Conservation (phyloP, 2,113 vertebrate species). For the Halcyon senegalensis region DNA sequence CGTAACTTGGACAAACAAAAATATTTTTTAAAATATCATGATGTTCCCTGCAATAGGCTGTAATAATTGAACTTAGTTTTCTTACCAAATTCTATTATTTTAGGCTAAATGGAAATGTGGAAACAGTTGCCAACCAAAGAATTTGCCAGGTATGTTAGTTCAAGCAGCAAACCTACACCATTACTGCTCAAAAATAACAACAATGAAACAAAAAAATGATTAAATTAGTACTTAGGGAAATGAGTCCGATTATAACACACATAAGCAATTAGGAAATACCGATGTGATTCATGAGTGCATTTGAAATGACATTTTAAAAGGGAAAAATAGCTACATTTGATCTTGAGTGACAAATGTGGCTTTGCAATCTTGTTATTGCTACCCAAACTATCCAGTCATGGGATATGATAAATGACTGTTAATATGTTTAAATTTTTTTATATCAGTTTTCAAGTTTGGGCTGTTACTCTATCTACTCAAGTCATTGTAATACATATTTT, state of each 20-base stretch:
- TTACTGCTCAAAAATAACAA: neutral
- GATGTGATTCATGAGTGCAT: slow-evolving; percentile 51
- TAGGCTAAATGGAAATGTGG: neutral
- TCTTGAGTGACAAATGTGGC: slow-evolving; percentile 38
- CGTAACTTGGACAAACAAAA: neutral
- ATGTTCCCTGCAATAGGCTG: slow-evolving; percentile 15
- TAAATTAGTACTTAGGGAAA: slow-evolving; percentile 58
- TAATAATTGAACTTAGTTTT: neutral
- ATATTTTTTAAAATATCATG: neutral
- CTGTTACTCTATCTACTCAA: slow-evolving; percentile 55
- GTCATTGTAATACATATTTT: slow-evolving; percentile 53
- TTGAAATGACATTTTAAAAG: slow-evolving; percentile 67
- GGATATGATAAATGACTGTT: slow-evolving; percentile 48
- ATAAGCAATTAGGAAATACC: slow-evolving; percentile 60
- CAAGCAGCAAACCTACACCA: neutral
- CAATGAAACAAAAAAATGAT: slow-evolving; percentile 40
- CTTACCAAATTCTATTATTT: neutral
- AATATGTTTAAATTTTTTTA: slow-evolving; percentile 53
- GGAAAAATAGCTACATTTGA: slow-evolving; percentile 61
- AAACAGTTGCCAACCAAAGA: neutral
- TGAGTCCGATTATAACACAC: slow-evolving; percentile 45
- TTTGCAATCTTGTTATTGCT: slow-evolving; percentile 57
- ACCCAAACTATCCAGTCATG: slow-evolving; percentile 57
- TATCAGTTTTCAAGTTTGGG: slow-evolving; percentile 47
- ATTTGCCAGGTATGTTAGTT: slow-evolving; percentile 40